Percentiles rank a stretch among this genome's conserved stretches.
These are phyloP conservation scores for Catalaphyllia jardinei DNA, from an alignment of 64 coral and sea anemone species.

Conservation along the genomic window DNA sequence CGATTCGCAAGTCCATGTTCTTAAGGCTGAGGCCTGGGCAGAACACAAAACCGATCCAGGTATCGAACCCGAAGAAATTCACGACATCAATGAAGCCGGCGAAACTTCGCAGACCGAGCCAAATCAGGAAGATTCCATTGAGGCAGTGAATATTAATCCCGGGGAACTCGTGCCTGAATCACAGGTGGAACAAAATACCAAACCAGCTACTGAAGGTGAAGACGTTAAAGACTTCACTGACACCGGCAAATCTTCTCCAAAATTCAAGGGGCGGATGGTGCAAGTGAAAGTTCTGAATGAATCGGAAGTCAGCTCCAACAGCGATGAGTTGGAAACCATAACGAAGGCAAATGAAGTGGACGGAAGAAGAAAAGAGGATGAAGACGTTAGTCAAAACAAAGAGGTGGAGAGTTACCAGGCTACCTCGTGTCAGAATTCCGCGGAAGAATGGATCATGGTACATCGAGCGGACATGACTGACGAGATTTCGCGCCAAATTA, in stretches of 20 bases:
- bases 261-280: no score
- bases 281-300: background rate
- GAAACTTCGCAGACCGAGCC: background rate
- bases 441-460: constrained; percentile 14
- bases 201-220: background rate
- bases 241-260: background rate
- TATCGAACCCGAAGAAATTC: background rate
- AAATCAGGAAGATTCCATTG: no score
- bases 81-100: background rate
- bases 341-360: background rate
- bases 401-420: background rate
- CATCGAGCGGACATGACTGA: constrained; percentile 20
- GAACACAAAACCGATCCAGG: background rate
- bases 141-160: no score
- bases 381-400: background rate
- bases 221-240: background rate
- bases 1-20: background rate
- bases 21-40: no score
- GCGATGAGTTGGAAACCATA: background rate
- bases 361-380: background rate
- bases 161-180: no score
- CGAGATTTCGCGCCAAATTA: background rate
- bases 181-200: background rate
- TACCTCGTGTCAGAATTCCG: background rate
- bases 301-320: background rate